These are phyloP conservation scores for Isichthys henryi DNA, from an alignment of 2,113 vertebrate species.

Conservation along the genomic window DNA sequence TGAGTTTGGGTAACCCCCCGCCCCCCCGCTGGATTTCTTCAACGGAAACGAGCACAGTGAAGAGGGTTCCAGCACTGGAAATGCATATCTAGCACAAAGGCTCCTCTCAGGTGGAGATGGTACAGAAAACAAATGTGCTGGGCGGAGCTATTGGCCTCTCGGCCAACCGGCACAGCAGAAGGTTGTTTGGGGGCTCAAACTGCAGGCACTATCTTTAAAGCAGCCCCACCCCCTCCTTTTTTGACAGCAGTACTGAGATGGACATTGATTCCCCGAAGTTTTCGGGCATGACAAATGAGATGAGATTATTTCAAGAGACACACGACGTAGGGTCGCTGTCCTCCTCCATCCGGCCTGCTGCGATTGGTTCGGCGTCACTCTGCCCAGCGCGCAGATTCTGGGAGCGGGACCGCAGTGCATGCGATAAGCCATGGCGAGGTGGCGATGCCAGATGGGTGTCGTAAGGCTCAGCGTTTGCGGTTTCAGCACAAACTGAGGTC, in stretches of 20 bases:
- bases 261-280: background rate
- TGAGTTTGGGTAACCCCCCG: conserved; percentile 25
- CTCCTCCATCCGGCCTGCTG: background rate
- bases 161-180: conserved; percentile 47
- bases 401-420: background rate
- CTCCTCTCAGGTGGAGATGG: conserved; percentile 46
- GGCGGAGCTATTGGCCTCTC: conserved; percentile 39
- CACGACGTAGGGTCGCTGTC: background rate
- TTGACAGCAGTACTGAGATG: background rate
- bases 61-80: conserved; percentile 27
- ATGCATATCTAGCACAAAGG: conserved; percentile 45
- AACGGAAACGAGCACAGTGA: conserved; percentile 44
- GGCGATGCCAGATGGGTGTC: background rate
- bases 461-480: background rate
- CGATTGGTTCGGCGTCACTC: background rate
- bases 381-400: background rate
- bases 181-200: background rate
- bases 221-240: background rate
- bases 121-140: conserved; percentile 51
- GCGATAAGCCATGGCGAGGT: background rate
- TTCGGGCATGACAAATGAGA: background rate
- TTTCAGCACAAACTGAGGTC: background rate
- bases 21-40: conserved; percentile 26
- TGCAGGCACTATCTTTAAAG: too few relatives aligned
- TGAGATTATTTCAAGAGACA: background rate